phyloP scores from a whole-genome alignment of 2,888 invertebrate genomes.

The Plagodis pulveraria region DNA sequence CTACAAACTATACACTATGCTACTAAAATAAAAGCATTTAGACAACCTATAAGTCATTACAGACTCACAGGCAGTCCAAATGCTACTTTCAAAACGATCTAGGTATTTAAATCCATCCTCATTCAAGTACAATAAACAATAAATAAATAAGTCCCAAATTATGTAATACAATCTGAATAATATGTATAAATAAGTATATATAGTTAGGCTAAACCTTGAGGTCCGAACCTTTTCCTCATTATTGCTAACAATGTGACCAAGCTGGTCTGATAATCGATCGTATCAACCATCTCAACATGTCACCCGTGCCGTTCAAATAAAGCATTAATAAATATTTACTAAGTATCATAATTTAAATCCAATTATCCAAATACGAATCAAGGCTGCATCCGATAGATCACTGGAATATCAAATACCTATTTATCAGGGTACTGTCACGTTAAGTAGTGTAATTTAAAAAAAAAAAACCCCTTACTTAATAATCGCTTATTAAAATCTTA shows the following conservation, averaged over 20 bases:
- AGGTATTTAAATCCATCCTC: too few relatives aligned
- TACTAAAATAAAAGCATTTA: too few relatives aligned
- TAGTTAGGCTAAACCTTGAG: slow-evolving; percentile 13
- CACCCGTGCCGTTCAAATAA: slow-evolving; percentile 23
- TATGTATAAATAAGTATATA: background rate
- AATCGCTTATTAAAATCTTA: too few relatives aligned
- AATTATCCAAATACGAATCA: slow-evolving; percentile 35
- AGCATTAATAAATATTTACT: slow-evolving; percentile 22
- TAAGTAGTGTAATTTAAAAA: slow-evolving; percentile 7
- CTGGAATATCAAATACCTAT: slow-evolving; percentile 24
- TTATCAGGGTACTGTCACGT: slow-evolving; percentile 17
- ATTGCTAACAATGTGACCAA: slow-evolving; percentile 8
- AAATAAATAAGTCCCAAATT: too few relatives aligned
- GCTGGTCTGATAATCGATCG: slow-evolving; percentile 13
- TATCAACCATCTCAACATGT: slow-evolving; percentile 20
- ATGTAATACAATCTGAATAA: too few relatives aligned
- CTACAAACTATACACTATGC: too few relatives aligned
- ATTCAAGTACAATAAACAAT: too few relatives aligned
- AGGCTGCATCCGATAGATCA: slow-evolving; percentile 33
- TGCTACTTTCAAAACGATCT: too few relatives aligned
- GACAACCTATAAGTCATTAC: too few relatives aligned
- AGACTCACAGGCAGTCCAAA: too few relatives aligned
- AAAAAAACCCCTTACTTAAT: too few relatives aligned
- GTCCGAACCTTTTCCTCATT: slow-evolving; percentile 17
- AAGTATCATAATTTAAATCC: slow-evolving; percentile 26